Conservation (phyloP, 1,140 invertebrate genomes). For the Arion vulgaris region DNA sequence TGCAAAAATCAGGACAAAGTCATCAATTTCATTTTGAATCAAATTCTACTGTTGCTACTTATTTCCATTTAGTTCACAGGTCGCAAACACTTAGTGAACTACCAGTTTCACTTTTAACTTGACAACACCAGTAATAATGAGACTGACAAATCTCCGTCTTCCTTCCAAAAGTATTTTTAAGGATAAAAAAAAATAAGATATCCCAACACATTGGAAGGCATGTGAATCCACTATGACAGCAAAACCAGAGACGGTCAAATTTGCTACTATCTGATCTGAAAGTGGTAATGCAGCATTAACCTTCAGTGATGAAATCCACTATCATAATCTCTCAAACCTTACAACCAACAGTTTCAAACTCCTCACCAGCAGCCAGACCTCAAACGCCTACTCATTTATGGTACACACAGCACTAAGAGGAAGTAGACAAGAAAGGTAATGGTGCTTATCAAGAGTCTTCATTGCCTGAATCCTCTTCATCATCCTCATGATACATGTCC, state of each 20-base stretch:
- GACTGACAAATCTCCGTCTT: too few relatives aligned
- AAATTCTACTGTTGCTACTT: too few relatives aligned
- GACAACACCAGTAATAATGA: too few relatives aligned
- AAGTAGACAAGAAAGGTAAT: neutral
- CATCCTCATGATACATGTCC: slow-evolving; percentile 63
- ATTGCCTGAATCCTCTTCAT: slow-evolving; percentile 69
- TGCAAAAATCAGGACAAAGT: too few relatives aligned
- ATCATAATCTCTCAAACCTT: neutral
- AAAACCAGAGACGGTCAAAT: neutral
- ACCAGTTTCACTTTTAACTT: too few relatives aligned
- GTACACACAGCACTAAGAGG: slow-evolving; percentile 15
- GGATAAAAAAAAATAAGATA: too few relatives aligned
- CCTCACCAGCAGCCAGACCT: neutral
- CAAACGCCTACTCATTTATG: neutral
- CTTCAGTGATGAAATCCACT: neutral
- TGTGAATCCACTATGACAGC: neutral
- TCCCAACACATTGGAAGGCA: neutral
- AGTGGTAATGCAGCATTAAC: neutral
- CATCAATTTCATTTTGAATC: too few relatives aligned
- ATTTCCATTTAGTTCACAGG: too few relatives aligned
- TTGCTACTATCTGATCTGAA: neutral
- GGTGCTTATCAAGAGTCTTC: slow-evolving; percentile 61
- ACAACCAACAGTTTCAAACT: neutral
- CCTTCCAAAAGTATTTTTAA: too few relatives aligned
- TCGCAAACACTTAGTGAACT: too few relatives aligned